Evolutionary conservation across 2,888 invertebrate species (phyloP), one percentile per base, ranked within the genome.

Genomic region (Lepidochrysops patricia): DNA sequence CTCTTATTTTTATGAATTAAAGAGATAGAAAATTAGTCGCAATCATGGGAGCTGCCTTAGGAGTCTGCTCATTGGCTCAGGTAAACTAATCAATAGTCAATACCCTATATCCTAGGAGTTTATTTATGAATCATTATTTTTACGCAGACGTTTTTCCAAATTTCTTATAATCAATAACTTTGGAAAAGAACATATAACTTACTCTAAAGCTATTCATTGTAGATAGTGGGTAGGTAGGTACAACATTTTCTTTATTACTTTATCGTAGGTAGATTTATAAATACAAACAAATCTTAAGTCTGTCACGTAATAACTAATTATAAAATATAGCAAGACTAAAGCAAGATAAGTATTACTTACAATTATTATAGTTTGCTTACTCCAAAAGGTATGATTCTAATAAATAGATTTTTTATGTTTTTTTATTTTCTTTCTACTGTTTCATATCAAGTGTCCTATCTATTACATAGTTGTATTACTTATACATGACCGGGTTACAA

Each of bases 11-110:
- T n/a, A n/a, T n/a, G n/a, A 9, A 43, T 9, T 12, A 43, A 32
- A 26, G 19, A 54, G 32, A 15, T 19, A 29, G n/a, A n/a, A 15
- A 19, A 4, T 13, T 27, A 15, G 9, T 32, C 23, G 32, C 19
- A 54, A 59, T 19, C 26, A 93, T 93, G 93, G 93, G 93, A 68
- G 92, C 92, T 56, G 91, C 91, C 57, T 75, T 93, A 64, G 92
- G 91, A 52, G 79, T 92, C 69, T 91, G 90, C 80, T 90, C 92
- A 65, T 92, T 91, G 66, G 91, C 92, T 57, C 92, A 92, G 90
- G 93, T 92, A 83, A 65, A 54, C 15, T 35, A 58, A 62, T 64
- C 63, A 63, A 65, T 65, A 58, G 62, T 64, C 63, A 63, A 65
- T 65, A 63, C 52, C 58, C 52, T 19, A 7, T 15, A 54, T 54